These are phyloP conservation scores for Latrodectus hesperus DNA, from an alignment of 2,888 invertebrate genomes.

Conservation along the genomic window DNA sequence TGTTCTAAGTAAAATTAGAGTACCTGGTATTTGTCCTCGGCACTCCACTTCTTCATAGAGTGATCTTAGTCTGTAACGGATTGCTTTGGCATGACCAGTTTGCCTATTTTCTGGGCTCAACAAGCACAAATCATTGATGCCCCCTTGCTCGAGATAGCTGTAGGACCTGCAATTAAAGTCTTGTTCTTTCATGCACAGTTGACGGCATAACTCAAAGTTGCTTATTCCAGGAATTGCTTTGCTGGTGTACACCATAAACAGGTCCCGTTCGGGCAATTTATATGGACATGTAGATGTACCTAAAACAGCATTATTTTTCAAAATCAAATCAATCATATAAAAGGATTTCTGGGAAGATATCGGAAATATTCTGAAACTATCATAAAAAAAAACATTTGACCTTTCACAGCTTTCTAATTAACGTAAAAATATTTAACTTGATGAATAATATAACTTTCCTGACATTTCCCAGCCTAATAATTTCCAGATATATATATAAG, in stretches of 20 bases:
- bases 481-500: too few species aligned
- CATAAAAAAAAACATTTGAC: too few species aligned
- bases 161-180: conserved; percentile 76
- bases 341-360: too few species aligned
- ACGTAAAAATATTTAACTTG: too few species aligned
- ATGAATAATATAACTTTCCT: too few species aligned
- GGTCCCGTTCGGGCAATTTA: conserved; percentile 74
- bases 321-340: too few species aligned
- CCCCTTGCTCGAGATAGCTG: conserved; percentile 72
- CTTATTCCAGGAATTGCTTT: conserved; percentile 72
- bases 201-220: conserved; percentile 74
- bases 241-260: conserved; percentile 75
- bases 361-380: too few species aligned
- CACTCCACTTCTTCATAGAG: conserved; percentile 84
- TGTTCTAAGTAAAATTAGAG: background rate
- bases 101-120: conserved; percentile 84
- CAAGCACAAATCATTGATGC: conserved; percentile 77
- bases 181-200: conserved; percentile 75
- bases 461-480: too few species aligned
- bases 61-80: conserved; percentile 79
- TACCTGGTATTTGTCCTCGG: conserved; percentile 47
- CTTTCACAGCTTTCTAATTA: too few species aligned
- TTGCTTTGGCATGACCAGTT: conserved; percentile 70
- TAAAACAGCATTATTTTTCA: background rate
- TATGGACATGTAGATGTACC: conserved; percentile 74